A percentile compares a stretch with the other conserved stretches of the same genome.
phyloP scores from a whole-genome alignment of 2,113 vertebrate species.

The Spilogale gracilis region DNA sequence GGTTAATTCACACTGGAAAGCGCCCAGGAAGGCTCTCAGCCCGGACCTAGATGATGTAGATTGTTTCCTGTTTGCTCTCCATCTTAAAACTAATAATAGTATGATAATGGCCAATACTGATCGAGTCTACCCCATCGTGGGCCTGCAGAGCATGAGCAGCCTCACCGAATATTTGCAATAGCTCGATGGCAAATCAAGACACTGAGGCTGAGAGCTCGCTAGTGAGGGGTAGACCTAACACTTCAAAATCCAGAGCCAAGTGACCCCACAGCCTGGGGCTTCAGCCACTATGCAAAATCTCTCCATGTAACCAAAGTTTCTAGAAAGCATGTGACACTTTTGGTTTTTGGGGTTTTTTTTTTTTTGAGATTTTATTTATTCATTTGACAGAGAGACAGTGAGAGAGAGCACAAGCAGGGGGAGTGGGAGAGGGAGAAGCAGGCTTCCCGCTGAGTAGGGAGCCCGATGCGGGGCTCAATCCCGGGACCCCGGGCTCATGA shows the following conservation, averaged over 20 bases:
- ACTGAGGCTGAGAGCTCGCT: no score
- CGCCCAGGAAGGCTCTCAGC: background rate
- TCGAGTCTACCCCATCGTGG: no score
- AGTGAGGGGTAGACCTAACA: no score
- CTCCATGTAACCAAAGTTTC: background rate
- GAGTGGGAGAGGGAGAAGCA: no score
- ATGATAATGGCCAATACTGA: rapidly evolving
- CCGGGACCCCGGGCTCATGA: no score
- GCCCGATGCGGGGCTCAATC: no score
- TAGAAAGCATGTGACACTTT: background rate
- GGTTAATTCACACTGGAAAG: background rate
- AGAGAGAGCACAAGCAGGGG: no score
- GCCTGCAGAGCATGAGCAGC: rapidly evolving
- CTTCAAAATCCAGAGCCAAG: background rate
- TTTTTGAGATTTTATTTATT: no score
- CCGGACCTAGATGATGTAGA: background rate
- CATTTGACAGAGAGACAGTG: no score
- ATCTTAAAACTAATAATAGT: background rate
- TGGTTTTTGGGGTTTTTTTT: background rate
- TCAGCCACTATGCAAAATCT: background rate
- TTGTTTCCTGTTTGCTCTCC: background rate
- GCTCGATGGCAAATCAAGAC: background rate
- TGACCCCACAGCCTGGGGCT: background rate
- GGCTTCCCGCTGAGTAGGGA: no score
- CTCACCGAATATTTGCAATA: background rate